Evolutionary conservation across 2,888 invertebrate species (phyloP).

Genomic region (Hirtodrosophila histrioides): DNA sequence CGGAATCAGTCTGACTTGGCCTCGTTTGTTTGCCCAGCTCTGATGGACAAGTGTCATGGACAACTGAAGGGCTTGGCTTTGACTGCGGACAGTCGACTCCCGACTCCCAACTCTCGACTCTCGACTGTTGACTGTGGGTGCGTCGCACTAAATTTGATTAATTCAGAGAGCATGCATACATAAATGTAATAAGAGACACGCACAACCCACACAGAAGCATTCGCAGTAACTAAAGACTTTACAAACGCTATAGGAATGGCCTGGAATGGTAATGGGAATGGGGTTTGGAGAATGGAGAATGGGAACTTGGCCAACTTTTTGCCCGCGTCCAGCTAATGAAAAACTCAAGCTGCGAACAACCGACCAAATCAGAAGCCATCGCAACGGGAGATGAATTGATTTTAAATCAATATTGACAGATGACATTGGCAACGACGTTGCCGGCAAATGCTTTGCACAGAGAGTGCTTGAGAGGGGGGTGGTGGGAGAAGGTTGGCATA

Average conservation of each 20-base stretch:
- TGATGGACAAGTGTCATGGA: conserved; percentile 77
- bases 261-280: conserved; percentile 4
- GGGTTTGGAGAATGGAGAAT: too few species aligned
- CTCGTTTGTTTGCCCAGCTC: conserved; percentile 56
- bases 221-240: background rate
- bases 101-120: background rate
- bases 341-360: conserved; percentile 59
- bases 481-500: background rate
- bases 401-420: conserved; percentile 79
- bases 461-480: background rate
- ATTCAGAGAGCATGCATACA: conserved; percentile 50
- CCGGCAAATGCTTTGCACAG: conserved; percentile 17
- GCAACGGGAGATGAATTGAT: conserved; percentile 75
- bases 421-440: conserved; percentile 60
- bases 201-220: conserved; percentile 7
- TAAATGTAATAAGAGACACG: conserved; percentile 46
- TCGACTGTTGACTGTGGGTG: conserved; percentile 32
- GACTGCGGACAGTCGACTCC: conserved; percentile 17
- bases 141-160: conserved; percentile 73
- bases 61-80: conserved; percentile 61
- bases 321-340: conserved; percentile 55
- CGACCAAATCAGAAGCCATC: conserved; percentile 56
- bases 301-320: conserved; percentile 16
- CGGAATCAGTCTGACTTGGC: conserved; percentile 40
- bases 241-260: background rate